A percentile compares a stretch with the other conserved stretches of the same genome.
Conservation (phyloP, 1,140 invertebrate genomes). For the Macrotrachela quadricornifera region DNA sequence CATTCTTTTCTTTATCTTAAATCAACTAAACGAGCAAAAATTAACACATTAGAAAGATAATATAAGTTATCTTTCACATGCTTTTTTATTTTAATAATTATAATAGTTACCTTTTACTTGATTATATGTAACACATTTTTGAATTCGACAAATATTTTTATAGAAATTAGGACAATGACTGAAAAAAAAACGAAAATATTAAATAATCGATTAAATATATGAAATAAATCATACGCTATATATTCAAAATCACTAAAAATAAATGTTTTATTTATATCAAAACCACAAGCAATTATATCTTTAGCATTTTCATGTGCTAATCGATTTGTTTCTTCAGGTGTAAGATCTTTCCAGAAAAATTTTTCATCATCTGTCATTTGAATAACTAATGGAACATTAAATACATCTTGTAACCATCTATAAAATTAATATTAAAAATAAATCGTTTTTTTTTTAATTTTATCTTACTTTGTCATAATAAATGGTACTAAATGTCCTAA, state of each 20-base stretch:
- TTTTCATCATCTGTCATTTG: constrained; percentile 98
- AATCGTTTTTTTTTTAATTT: no score
- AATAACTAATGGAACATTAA: constrained; percentile 82
- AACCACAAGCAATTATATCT: constrained; percentile 94
- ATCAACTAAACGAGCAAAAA: no score
- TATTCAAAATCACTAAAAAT: constrained; percentile 85
- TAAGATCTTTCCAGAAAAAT: constrained; percentile 81
- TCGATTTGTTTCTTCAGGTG: constrained; percentile 61
- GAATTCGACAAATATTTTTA: constrained; percentile 68
- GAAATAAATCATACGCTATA: constrained; percentile 40
- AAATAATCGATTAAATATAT: background rate
- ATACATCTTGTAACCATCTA: constrained; percentile 89
- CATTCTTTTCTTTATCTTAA: no score
- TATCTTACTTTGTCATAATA: constrained; percentile 79
- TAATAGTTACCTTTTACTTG: constrained; percentile 56
- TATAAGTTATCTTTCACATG: no score
- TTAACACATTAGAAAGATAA: no score
- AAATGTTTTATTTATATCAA: constrained; percentile 80
- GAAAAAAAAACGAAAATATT: constrained; percentile 11
- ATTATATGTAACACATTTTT: constrained; percentile 81
- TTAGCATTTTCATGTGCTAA: constrained; percentile 75
- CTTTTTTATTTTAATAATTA: no score
- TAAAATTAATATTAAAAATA: constrained; percentile 13
- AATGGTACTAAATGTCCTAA: constrained; percentile 91
- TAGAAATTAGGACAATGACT: constrained; percentile 63